Percentiles rank a stretch among this genome's conserved stretches.
These are phyloP conservation scores for Xiphophorus birchmanni DNA, from an alignment of 2,797 vertebrate genomes.

Conservation along the genomic window DNA sequence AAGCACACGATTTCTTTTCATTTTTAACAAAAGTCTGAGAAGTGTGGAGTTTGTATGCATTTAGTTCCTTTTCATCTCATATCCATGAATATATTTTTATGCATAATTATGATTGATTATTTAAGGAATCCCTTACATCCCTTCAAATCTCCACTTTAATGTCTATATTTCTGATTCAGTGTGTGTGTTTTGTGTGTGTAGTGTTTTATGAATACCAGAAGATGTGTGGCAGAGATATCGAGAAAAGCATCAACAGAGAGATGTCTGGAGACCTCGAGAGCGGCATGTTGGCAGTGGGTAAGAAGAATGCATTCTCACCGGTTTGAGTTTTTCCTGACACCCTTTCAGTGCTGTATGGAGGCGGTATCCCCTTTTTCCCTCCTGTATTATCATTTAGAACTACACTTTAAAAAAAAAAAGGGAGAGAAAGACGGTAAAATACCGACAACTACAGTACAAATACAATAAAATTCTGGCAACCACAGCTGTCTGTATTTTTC, in stretches of 20 bases:
- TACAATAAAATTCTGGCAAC: too few species aligned
- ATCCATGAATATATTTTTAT: background rate
- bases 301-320: slow-evolving; percentile 52
- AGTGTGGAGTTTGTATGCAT: background rate
- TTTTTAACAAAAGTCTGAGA: background rate
- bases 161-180: slow-evolving; percentile 3
- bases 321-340: slow-evolving; percentile 3
- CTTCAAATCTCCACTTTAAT: background rate
- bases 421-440: too few species aligned
- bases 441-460: too few species aligned
- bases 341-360: background rate
- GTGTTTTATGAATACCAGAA: slow-evolving; percentile 95
- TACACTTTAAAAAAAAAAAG: too few species aligned
- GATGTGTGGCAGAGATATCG: slow-evolving; percentile 93
- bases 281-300: slow-evolving; percentile 97
- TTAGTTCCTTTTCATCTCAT: background rate
- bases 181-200: slow-evolving; percentile 52
- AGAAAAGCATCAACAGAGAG: slow-evolving; percentile 92
- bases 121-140: background rate
- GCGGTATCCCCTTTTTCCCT: background rate
- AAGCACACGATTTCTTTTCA: background rate
- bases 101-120: background rate
- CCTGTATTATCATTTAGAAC: background rate
- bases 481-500: too few species aligned
- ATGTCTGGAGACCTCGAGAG: slow-evolving; percentile 97